Evolutionary conservation across 2,797 vertebrate genomes (phyloP).

Genomic region (Manis javanica): DNA sequence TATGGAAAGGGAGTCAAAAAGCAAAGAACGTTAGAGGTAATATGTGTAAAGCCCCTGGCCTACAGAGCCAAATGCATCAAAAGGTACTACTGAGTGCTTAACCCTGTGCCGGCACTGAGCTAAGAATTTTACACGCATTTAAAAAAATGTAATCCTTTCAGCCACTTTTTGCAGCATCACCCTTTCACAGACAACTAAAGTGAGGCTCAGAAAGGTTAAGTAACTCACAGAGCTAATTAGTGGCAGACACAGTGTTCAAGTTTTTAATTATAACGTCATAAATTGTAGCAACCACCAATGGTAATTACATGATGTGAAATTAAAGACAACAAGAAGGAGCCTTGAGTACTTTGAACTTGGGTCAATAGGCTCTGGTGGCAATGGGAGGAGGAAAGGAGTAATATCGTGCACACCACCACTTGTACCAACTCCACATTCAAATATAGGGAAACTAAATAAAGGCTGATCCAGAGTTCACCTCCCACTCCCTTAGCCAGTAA

Average conservation of each 20-base stretch:
- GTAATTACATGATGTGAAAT: background rate
- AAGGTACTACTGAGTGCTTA: background rate
- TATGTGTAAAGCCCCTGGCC: background rate
- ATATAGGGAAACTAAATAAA: background rate
- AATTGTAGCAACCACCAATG: background rate
- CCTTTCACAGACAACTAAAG: conserved; percentile 22
- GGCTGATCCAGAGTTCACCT: background rate
- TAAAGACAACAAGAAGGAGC: background rate
- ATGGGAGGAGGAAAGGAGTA: background rate
- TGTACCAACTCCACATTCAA: background rate
- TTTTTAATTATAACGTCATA: background rate
- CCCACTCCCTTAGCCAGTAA: background rate
- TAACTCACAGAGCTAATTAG: background rate
- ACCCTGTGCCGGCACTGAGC: background rate
- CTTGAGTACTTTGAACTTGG: background rate
- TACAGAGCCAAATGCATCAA: background rate
- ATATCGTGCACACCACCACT: background rate
- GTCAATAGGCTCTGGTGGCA: background rate
- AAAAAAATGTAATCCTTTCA: background rate
- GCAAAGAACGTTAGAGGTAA: background rate
- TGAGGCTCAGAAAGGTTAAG: background rate
- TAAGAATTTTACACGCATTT: background rate
- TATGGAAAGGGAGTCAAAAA: background rate
- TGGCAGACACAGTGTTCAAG: background rate
- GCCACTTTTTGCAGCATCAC: background rate